Base-by-base conservation (phyloP, 1,140 invertebrate species). In the Drosophila mojavensis region DNA sequence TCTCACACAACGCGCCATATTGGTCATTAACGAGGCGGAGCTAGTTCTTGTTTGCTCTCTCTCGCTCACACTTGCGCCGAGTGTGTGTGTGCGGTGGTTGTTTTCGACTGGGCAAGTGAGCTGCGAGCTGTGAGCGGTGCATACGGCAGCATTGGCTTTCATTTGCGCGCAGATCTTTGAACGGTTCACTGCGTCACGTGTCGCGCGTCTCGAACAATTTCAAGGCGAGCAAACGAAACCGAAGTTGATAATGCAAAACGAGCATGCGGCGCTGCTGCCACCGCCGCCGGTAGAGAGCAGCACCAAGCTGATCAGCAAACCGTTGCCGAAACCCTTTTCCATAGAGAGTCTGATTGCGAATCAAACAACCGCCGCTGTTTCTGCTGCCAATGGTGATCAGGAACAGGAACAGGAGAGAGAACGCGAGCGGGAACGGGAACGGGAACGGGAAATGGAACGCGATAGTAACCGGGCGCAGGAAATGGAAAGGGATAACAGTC, bases 301-400 rank as follows among this genome's bases (percentile, higher is more conserved):
- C 60, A 20, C 20, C 30, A 91, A 88, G 70, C 45, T 86, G 64
- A 76, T 60, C 24, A 85, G 61, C 65, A 86, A 88, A 63, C 72
- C 83, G 9, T 91, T 84, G 55, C 83, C 90, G 5, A 92, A 90
- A 41, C 90, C 91, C 33, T 92, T 92, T 58, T 91, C 91, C 4
- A 92, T 92, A 28, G 91, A 92, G 70, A 92, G 89, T 75, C 55
- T 92, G 43, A 92, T 92, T 55, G 85, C 91, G 33, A 91, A 78
- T 63, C 79, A 91, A 81, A 72, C 82, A 55, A 65, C 81, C 50
- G 65, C 85, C 56, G 74, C 55, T 60, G 15, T 33, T 30, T 39
- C 66, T 69, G 15, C 59, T 11, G 30, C 36, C 47, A 61, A 50
- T 75, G 26, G 50, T 10, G 81, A 78, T 1, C 69, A 15, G 9